A percentile compares a stretch with the other conserved stretches of the same genome.
Evolutionary conservation across 1,140 invertebrate species (phyloP).

Genomic region (Zaprionus taronus): DNA sequence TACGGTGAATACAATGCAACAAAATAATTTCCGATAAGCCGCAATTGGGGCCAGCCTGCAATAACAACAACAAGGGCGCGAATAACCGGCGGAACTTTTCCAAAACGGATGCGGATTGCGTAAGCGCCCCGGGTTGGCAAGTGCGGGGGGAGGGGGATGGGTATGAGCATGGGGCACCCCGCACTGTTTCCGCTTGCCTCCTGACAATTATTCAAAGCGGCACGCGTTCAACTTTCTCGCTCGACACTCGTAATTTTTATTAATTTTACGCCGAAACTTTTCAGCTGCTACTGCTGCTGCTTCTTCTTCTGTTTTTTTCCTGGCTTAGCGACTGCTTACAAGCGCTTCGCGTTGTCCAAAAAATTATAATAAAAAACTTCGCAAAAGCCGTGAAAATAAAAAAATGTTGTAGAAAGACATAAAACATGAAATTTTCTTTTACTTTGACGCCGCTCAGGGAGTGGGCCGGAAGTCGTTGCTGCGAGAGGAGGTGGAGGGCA

Average conservation of each 20-base stretch:
- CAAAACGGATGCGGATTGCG: slow-evolving; percentile 2
- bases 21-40: slow-evolving; percentile 42
- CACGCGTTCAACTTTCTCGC: slow-evolving; percentile 59
- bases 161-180: background rate
- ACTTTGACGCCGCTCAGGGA: slow-evolving; percentile 63
- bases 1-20: slow-evolving; percentile 48
- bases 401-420: slow-evolving; percentile 42
- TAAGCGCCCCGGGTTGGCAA: background rate
- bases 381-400: slow-evolving; percentile 16
- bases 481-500: background rate
- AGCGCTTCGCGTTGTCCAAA: slow-evolving; percentile 68
- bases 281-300: slow-evolving; percentile 5
- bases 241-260: slow-evolving; percentile 74
- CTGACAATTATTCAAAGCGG: slow-evolving; percentile 61
- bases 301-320: slow-evolving; percentile 9
- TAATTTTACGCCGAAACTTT: slow-evolving; percentile 75
- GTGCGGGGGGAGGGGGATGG: background rate
- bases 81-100: background rate
- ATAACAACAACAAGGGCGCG: slow-evolving; percentile 6
- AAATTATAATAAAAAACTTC: slow-evolving; percentile 80
- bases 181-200: background rate
- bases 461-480: slow-evolving; percentile 50
- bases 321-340: slow-evolving; percentile 74
- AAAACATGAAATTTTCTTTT: slow-evolving; percentile 66
- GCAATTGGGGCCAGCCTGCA: slow-evolving; percentile 22